Percentiles rank a stretch among this genome's conserved stretches.
Conservation (phyloP, 1,140 invertebrate genomes). For the Aphis gossypii region DNA sequence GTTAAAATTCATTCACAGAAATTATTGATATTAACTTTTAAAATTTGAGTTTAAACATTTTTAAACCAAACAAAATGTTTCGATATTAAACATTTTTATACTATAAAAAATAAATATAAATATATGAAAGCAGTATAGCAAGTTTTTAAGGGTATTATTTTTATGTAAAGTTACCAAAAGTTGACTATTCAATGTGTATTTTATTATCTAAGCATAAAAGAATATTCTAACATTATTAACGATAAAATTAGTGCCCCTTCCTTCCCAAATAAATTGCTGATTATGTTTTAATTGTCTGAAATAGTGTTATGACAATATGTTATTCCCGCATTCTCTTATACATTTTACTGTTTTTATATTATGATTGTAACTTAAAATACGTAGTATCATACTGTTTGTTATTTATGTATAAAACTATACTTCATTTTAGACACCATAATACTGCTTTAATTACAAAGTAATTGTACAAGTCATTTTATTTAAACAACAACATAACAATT, state of each 20-base stretch:
- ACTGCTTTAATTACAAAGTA: background rate
- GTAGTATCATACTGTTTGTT: background rate
- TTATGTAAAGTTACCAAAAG: too few relatives aligned
- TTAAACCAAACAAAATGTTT: background rate
- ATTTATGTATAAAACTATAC: background rate
- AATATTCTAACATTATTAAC: too few relatives aligned
- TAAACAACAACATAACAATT: background rate
- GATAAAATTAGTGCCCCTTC: too few relatives aligned
- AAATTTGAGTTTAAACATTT: background rate
- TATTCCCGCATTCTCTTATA: background rate
- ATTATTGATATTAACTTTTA: background rate
- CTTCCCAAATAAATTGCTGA: background rate
- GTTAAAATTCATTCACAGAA: too few relatives aligned
- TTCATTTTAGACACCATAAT: background rate
- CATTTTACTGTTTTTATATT: background rate
- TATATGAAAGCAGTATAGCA: too few relatives aligned
- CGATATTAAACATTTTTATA: too few relatives aligned
- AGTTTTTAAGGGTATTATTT: too few relatives aligned
- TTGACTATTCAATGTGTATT: too few relatives aligned
- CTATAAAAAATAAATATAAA: too few relatives aligned
- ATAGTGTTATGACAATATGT: background rate
- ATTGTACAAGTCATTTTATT: slow-evolving; percentile 5
- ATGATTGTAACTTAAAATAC: background rate
- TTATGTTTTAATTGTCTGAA: background rate
- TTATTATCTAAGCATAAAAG: too few relatives aligned